Evolutionary conservation across 2,113 vertebrate genomes (phyloP).

Genomic region (Microcebus tavaratra): DNA sequence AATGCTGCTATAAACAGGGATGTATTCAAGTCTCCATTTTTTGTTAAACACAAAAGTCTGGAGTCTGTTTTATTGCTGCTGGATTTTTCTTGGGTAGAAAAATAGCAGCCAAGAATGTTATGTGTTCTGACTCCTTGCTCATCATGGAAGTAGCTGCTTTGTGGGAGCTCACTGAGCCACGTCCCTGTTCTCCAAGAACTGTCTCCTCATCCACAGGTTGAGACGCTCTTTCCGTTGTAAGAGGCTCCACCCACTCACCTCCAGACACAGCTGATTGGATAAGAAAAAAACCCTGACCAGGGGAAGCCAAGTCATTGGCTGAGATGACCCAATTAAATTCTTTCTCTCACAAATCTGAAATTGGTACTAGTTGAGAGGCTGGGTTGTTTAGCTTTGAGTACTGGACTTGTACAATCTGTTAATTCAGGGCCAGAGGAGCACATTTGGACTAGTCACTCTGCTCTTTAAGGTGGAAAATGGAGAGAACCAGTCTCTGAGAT

Average conservation of each 20-base stretch:
- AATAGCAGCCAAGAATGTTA: background rate
- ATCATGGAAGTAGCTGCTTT: background rate
- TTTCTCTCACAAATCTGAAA: background rate
- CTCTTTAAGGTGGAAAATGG: background rate
- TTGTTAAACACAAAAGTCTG: slow-evolving; percentile 43
- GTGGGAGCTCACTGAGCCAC: background rate
- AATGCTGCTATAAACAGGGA: background rate
- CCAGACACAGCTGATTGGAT: background rate
- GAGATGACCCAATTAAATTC: background rate
- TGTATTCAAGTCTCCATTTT: background rate
- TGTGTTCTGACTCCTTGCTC: background rate
- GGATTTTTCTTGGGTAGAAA: slow-evolving; percentile 47
- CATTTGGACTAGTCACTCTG: background rate
- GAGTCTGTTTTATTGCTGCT: slow-evolving; percentile 4
- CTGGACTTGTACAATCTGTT: background rate
- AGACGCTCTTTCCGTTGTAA: background rate
- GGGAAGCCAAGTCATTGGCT: background rate
- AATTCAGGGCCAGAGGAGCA: background rate
- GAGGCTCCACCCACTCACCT: background rate
- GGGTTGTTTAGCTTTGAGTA: background rate
- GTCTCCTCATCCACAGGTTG: background rate
- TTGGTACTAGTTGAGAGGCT: background rate
- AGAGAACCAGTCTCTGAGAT: background rate
- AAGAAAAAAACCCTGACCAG: background rate
- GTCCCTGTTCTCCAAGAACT: background rate